Evolutionary conservation across 37 sponge, comb jelly and placozoan species (phyloP).

Genomic region (Bolinopsis microptera): DNA sequence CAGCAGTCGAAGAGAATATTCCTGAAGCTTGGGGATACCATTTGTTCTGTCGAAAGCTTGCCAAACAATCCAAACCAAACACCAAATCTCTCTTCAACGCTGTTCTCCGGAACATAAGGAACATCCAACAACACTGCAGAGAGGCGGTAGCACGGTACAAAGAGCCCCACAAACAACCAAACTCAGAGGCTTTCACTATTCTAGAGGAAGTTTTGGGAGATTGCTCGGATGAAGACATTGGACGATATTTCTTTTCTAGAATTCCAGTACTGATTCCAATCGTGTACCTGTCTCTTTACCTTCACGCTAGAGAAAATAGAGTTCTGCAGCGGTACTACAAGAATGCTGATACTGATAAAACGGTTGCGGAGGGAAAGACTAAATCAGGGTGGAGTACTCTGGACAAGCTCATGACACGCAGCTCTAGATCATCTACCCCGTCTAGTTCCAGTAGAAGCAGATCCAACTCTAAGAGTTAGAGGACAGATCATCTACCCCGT

Average conservation of each 20-base stretch:
- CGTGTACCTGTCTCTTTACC: neutral
- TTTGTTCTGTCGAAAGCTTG: slow-evolving; percentile 4
- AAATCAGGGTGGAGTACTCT: neutral
- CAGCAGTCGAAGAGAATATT: neutral
- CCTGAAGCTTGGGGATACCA: slow-evolving; percentile 55
- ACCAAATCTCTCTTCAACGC: neutral
- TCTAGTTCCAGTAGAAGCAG: neutral
- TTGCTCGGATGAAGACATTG: slow-evolving; percentile 19
- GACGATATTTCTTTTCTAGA: neutral
- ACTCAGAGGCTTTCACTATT: neutral
- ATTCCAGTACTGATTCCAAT: slow-evolving; percentile 7
- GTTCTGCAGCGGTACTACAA: neutral
- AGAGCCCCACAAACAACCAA: neutral
- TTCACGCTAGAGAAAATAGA: neutral
- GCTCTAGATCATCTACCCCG: neutral
- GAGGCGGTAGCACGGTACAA: neutral
- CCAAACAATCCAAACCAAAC: neutral
- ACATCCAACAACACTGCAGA: slow-evolving; percentile 29
- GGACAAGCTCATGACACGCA: neutral
- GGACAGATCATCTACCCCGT: neutral
- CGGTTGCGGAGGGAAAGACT: neutral
- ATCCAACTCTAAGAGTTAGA: no score
- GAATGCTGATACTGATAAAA: neutral
- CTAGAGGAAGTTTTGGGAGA: slow-evolving; percentile 12
- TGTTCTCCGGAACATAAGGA: neutral